Conservation (phyloP, 2,888 invertebrate genomes). For the Hypomecis atomaria region DNA sequence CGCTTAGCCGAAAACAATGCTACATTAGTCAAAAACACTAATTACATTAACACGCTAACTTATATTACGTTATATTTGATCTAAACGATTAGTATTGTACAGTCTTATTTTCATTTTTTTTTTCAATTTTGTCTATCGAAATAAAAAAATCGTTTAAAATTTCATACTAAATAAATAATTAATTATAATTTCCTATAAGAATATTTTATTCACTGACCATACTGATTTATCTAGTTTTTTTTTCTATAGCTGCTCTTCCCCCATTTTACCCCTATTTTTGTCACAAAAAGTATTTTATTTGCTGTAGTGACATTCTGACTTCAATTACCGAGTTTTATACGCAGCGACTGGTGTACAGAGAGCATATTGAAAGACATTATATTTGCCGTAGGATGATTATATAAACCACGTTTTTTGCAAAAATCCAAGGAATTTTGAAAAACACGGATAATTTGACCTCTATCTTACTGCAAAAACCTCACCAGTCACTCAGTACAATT, state of each 20-base stretch:
- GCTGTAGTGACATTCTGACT: too few relatives aligned
- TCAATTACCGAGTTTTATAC: too few relatives aligned
- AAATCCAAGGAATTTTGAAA: too few relatives aligned
- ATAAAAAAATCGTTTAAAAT: constrained; percentile 33
- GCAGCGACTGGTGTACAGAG: too few relatives aligned
- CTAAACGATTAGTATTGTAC: constrained; percentile 56
- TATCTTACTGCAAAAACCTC: too few relatives aligned
- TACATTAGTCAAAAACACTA: constrained; percentile 17
- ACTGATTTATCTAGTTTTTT: constrained; percentile 5
- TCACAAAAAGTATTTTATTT: too few relatives aligned
- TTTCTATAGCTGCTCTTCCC: constrained; percentile 3
- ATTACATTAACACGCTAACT: constrained; percentile 13
- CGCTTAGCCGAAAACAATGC: constrained; percentile 11
- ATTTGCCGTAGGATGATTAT: too few relatives aligned
- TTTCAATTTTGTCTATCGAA: constrained; percentile 40
- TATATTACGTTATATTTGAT: constrained; percentile 26
- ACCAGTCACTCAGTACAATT: too few relatives aligned
- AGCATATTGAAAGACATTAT: too few relatives aligned
- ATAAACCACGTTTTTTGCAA: too few relatives aligned
- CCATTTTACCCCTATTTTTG: background rate
- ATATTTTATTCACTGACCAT: constrained; percentile 28
- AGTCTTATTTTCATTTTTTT: constrained; percentile 69
- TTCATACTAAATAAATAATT: constrained; percentile 33
- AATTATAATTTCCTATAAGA: constrained; percentile 25
- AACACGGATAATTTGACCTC: too few relatives aligned